These are phyloP conservation scores for Trimorus sp. DNA, from an alignment of 2,888 invertebrate genomes.

Conservation along the genomic window DNA sequence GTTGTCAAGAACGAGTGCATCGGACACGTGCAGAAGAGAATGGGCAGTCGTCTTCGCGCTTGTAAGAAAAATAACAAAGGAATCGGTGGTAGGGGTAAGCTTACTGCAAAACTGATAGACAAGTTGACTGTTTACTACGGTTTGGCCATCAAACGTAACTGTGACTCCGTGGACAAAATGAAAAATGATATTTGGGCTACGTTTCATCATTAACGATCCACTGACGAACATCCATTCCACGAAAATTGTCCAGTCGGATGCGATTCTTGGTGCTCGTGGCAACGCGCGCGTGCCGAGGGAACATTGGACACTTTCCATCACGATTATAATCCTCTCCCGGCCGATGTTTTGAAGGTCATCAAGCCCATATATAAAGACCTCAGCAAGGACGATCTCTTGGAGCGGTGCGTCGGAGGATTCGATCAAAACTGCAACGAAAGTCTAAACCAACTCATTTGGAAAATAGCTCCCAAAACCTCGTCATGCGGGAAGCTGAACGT, in stretches of 20 bases:
- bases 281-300: conserved; percentile 43
- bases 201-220: conserved; percentile 54
- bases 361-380: conserved; percentile 37
- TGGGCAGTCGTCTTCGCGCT: conserved; percentile 49
- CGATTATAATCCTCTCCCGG: conserved; percentile 44
- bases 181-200: conserved; percentile 54
- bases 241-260: conserved; percentile 52
- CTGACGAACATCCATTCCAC: conserved; percentile 58
- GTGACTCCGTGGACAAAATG: conserved; percentile 64
- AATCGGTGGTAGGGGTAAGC: conserved; percentile 42
- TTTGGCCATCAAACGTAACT: conserved; percentile 52
- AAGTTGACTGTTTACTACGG: conserved; percentile 53
- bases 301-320: no score
- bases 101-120: conserved; percentile 59
- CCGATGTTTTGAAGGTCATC: conserved; percentile 26
- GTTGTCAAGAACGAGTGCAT: conserved; percentile 56
- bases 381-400: conserved; percentile 49
- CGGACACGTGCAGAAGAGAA: no score
- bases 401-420: conserved; percentile 47
- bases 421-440: conserved; percentile 59
- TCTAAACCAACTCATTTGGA: conserved; percentile 54
- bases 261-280: conserved; percentile 66
- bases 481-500: conserved; percentile 46
- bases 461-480: conserved; percentile 52
- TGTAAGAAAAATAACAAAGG: conserved; percentile 46